Base-by-base conservation (phyloP, 2,888 invertebrate genomes). In the Dicranocentrus wangi region DNA sequence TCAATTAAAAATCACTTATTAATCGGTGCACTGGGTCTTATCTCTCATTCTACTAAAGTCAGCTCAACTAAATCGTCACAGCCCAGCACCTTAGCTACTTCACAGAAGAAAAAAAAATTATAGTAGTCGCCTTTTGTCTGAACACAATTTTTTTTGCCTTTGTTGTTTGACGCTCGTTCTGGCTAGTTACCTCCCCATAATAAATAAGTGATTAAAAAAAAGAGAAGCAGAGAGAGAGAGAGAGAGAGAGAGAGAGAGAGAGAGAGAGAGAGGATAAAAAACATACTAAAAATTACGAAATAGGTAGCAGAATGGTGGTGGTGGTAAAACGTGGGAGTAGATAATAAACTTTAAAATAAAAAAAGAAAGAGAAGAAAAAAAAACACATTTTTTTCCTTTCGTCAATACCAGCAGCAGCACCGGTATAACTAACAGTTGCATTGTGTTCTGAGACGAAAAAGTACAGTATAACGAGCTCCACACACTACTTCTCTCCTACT, bases 1-100 rank as follows among this genome's bases (percentile, higher is more conserved):
- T 69, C 68, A 69, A 76, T 76, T 76, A 76, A 60, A 76, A 76
- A 76, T 76, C 76, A 39, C 65, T 76, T 66, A 32, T 53, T 42
- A 75, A 55, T 66, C 25, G 25, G 42, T 28, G 55, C n/a, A n/a
- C 28, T 68, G 25, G 43, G 27, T 58, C n/a, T 55, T 32, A 17
- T 15, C 23, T 32, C 25, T 58, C 32, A 32, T 32, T 32, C 32
- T 32, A 32, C 32, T n/a, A n/a, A n/a, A 32, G 32, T 32, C n/a
- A n/a, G n/a, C n/a, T n/a, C n/a, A n/a, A n/a, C n/a, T n/a, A n/a
- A n/a, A n/a, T n/a, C 32, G 32, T 32, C n/a, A n/a, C n/a, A n/a
- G n/a, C n/a, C n/a, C n/a, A n/a, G n/a, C n/a, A n/a, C n/a, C n/a
- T n/a, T n/a, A n/a, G n/a, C n/a, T n/a, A n/a, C n/a, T 71, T 43